Conservation (phyloP, 2,888 invertebrate genomes). For the Acrobasis consociella region DNA sequence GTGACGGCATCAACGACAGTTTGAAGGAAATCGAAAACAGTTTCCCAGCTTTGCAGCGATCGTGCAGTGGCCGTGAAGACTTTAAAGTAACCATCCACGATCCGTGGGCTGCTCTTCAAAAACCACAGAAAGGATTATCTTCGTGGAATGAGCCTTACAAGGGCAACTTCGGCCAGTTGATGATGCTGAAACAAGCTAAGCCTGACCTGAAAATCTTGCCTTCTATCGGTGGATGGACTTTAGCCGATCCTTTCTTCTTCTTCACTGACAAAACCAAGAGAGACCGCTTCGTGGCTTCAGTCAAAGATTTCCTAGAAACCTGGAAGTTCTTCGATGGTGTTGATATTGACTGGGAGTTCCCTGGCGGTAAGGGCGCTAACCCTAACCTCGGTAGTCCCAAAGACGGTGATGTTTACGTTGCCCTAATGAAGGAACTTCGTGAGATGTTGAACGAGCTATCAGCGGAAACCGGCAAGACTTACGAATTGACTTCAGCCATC, state of each 20-base stretch:
- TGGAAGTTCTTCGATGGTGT: slow-evolving; percentile 80
- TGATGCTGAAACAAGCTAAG: slow-evolving; percentile 74
- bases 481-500: slow-evolving; percentile 77
- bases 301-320: slow-evolving; percentile 73
- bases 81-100: slow-evolving; percentile 77
- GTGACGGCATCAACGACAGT: slow-evolving; percentile 78
- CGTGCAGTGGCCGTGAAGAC: slow-evolving; percentile 75
- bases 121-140: slow-evolving; percentile 72
- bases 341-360: slow-evolving; percentile 79
- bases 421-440: slow-evolving; percentile 71
- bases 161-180: slow-evolving; percentile 76
- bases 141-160: slow-evolving; percentile 80
- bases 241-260: slow-evolving; percentile 78
- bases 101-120: slow-evolving; percentile 77
- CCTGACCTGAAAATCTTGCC: slow-evolving; percentile 75
- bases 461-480: slow-evolving; percentile 68
- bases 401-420: slow-evolving; percentile 68
- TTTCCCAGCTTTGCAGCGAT: slow-evolving; percentile 74
- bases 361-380: slow-evolving; percentile 77
- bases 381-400: slow-evolving; percentile 70
- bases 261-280: slow-evolving; percentile 69
- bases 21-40: slow-evolving; percentile 78
- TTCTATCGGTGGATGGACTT: slow-evolving; percentile 75
- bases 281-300: slow-evolving; percentile 69
- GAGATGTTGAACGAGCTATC: slow-evolving; percentile 71